These are phyloP conservation scores for Drosophila percnosoma DNA, from an alignment of 2,888 invertebrate genomes.

Conservation along the genomic window DNA sequence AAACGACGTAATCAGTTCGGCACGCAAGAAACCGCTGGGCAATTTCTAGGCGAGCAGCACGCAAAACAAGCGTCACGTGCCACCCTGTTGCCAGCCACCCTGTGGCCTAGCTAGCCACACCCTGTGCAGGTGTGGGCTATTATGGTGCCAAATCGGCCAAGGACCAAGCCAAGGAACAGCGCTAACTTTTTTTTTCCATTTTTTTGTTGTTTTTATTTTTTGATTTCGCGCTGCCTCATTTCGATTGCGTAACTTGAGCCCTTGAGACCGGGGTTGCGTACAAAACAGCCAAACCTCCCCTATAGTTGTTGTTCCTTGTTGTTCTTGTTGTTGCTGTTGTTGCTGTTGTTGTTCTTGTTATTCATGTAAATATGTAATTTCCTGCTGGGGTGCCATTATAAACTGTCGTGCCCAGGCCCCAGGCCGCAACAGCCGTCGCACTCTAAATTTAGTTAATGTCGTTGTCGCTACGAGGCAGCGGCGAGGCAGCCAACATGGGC, in stretches of 20 bases:
- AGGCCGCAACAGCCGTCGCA: conserved; percentile 67
- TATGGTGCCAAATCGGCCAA: conserved; percentile 65
- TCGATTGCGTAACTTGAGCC: conserved; percentile 76
- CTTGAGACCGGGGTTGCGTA: conserved; percentile 10
- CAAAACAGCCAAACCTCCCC: conserved; percentile 17
- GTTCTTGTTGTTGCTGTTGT: neutral
- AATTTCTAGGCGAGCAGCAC: conserved; percentile 55
- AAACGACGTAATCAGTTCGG: conserved; percentile 58
- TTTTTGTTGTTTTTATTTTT: conserved; percentile 5
- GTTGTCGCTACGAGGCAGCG: conserved; percentile 25
- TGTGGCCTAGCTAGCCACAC: conserved; percentile 32
- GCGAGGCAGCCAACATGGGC: conserved; percentile 3
- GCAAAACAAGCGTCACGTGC: conserved; percentile 74
- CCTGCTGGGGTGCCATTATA: conserved; percentile 52
- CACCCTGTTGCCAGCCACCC: conserved; percentile 26
- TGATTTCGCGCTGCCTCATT: conserved; percentile 66
- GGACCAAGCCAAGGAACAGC: conserved; percentile 40
- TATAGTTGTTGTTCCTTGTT: conserved; percentile 5
- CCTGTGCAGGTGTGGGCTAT: conserved; percentile 37
- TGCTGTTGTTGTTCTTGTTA: conserved; percentile 2
- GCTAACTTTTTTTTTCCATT: neutral
- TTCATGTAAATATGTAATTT: conserved; percentile 69
- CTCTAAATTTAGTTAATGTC: conserved; percentile 80
- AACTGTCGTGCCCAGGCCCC: conserved; percentile 17
- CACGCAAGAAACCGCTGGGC: conserved; percentile 55